A percentile compares a stretch with the other conserved stretches of the same genome.
These are phyloP conservation scores for Brachypteracias leptosomus DNA, from an alignment of 2,113 vertebrate species.

Conservation along the genomic window DNA sequence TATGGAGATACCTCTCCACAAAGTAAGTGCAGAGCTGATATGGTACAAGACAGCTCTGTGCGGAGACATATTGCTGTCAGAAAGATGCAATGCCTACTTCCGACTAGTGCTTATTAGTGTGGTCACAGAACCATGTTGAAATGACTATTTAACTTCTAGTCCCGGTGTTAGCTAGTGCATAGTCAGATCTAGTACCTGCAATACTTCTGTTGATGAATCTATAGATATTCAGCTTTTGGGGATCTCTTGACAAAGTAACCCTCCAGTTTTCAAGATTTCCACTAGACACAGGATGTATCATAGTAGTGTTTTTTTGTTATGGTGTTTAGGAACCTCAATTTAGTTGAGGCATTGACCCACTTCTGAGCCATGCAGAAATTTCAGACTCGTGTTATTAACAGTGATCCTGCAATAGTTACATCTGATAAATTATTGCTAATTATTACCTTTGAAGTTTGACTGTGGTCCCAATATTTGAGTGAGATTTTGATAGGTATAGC, in stretches of 20 bases:
- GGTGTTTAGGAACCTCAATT: neutral
- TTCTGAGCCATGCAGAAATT: neutral
- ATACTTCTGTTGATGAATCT: neutral
- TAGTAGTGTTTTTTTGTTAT: neutral
- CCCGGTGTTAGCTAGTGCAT: neutral
- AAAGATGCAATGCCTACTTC: neutral
- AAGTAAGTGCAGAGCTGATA: neutral
- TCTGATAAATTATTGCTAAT: neutral
- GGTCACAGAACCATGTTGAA: neutral
- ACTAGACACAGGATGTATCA: neutral
- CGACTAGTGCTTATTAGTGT: neutral
- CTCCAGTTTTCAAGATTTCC: neutral
- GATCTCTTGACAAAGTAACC: fast-evolving
- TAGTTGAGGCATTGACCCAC: neutral
- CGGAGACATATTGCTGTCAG: neutral
- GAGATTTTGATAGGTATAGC: neutral
- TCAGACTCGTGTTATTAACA: neutral
- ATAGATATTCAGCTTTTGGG: neutral
- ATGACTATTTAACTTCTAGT: neutral
- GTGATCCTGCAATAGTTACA: neutral
- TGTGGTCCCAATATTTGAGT: neutral
- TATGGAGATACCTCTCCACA: no score
- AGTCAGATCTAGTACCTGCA: neutral
- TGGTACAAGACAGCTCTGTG: neutral
- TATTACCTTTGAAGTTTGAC: neutral